Conservation (phyloP, 2,113 vertebrate genomes). For the Sylvia atricapilla region DNA sequence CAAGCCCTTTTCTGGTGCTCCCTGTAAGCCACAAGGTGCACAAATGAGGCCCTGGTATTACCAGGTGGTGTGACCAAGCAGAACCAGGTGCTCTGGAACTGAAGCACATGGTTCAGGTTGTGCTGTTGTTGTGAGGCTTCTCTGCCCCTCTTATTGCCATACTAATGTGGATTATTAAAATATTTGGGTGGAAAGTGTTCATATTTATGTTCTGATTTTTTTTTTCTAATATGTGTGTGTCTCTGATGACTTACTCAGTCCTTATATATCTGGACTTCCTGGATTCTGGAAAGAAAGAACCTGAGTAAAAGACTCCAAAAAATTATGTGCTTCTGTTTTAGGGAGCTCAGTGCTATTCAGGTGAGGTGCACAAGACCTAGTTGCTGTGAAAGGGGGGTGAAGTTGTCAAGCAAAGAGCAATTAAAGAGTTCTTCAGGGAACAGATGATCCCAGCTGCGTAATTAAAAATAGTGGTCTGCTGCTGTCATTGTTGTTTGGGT, state of each 20-base stretch:
- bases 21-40: neutral
- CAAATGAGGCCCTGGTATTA: rapidly evolving
- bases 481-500: neutral
- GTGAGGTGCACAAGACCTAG: neutral
- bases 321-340: neutral
- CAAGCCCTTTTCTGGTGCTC: neutral
- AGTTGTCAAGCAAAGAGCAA: neutral
- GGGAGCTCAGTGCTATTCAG: neutral
- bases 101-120: neutral
- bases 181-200: neutral
- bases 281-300: neutral
- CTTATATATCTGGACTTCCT: neutral
- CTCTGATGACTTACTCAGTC: neutral
- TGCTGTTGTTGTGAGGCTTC: neutral
- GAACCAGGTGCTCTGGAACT: neutral
- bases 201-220: neutral
- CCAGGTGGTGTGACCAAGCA: neutral
- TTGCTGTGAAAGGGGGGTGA: neutral
- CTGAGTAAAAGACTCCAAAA: neutral
- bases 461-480: slow-evolving; percentile 46
- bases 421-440: slow-evolving; percentile 41
- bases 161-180: neutral
- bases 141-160: neutral
- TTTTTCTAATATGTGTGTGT: neutral
- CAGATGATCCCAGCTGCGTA: slow-evolving; percentile 10